Percentiles rank a stretch among this genome's conserved stretches.
Conservation (phyloP, 2,113 vertebrate species). For the Propithecus coquereli region DNA sequence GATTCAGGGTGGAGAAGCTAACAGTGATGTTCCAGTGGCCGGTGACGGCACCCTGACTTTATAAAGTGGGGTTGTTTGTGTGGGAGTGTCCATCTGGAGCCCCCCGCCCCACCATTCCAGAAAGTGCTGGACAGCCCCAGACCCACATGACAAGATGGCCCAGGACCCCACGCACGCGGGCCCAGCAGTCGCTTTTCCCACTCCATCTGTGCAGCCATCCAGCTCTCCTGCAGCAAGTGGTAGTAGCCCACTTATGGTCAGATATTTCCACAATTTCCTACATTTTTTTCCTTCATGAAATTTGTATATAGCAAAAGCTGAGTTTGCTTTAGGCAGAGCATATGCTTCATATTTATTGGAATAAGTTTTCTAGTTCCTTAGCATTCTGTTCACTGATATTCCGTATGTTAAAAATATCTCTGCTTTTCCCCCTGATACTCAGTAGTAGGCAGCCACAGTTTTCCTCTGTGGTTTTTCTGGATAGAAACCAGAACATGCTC, state of each 20-base stretch:
- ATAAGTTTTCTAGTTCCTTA: conserved; percentile 73
- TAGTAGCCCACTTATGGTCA: conserved; percentile 46
- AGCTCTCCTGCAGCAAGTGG: not conserved
- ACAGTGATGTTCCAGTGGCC: not conserved
- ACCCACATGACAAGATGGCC: not conserved
- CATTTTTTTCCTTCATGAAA: conserved; percentile 65
- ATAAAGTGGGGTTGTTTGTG: not conserved
- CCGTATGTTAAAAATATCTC: conserved; percentile 76
- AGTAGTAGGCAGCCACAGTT: conserved; percentile 74
- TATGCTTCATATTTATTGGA: conserved; percentile 77
- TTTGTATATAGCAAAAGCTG: conserved; percentile 71
- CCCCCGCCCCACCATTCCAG: not conserved
- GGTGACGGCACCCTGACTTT: not conserved
- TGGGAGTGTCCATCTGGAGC: not conserved
- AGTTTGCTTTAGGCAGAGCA: conserved; percentile 71
- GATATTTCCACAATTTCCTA: conserved; percentile 62
- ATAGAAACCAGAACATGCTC: conserved; percentile 60
- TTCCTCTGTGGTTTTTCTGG: conserved; percentile 65
- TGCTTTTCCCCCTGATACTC: conserved; percentile 58
- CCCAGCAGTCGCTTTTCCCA: not conserved
- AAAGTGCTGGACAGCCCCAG: not conserved
- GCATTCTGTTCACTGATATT: conserved; percentile 78
- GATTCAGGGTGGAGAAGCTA: not conserved
- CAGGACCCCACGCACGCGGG: not conserved
- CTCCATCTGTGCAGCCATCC: not conserved